A percentile compares a stretch with the other conserved stretches of the same genome.
Conservation (phyloP, 2,797 vertebrate genomes). For the Semaprochilodus insignis region DNA sequence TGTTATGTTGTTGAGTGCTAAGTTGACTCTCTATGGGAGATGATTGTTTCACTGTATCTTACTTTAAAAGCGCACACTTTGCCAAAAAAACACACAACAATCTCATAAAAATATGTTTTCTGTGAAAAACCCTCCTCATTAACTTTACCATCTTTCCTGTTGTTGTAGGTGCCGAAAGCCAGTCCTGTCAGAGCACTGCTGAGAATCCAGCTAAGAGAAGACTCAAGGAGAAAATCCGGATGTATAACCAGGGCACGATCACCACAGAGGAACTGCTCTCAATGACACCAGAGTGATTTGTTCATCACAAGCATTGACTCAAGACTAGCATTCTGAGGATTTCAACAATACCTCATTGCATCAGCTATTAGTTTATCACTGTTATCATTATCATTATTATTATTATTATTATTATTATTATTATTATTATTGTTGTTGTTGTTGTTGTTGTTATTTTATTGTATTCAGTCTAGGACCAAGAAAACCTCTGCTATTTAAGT, state of each 20-base stretch:
- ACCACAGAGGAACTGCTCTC: constrained; percentile 65
- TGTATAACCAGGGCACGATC: constrained; percentile 62
- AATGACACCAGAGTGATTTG: constrained; percentile 54
- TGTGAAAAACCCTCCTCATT: neutral
- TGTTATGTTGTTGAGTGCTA: no score
- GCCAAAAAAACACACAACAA: neutral
- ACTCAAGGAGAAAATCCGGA: constrained; percentile 59
- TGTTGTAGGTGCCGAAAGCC: constrained; percentile 38
- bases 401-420: neutral
- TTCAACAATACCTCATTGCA: constrained; percentile 21
- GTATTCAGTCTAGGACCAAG: neutral
- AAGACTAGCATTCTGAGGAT: neutral
- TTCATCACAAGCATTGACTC: neutral
- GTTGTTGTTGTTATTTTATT: neutral
- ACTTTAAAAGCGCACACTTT: neutral
- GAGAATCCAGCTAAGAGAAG: constrained; percentile 61
- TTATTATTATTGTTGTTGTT: neutral
- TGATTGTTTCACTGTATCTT: neutral
- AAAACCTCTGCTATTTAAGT: constrained; percentile 14
- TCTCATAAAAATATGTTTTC: neutral
- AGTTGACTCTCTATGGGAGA: neutral
- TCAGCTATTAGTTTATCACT: neutral
- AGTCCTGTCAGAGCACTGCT: constrained; percentile 15
- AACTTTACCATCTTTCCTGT: constrained; percentile 3
- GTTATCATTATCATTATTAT: neutral